A percentile compares a stretch with the other conserved stretches of the same genome.
phyloP scores from a whole-genome alignment of 1,140 invertebrate genomes.

The Telenomus remus region DNA sequence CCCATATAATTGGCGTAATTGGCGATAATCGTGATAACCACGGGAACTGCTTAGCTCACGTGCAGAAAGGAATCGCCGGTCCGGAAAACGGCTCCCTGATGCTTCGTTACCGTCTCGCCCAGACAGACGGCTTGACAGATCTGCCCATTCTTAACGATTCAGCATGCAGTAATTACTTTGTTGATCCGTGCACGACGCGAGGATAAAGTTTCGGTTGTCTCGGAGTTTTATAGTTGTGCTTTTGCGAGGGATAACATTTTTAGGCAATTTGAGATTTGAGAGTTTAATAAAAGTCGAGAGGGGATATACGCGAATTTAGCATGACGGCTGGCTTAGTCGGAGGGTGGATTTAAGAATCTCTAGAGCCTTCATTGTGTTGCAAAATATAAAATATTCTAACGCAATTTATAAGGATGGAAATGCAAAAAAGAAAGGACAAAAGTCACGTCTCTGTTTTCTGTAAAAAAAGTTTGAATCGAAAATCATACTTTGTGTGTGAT shows the following conservation, averaged over 20 bases:
- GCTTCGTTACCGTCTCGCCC: conserved; percentile 41
- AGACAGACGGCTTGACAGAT: conserved; percentile 2
- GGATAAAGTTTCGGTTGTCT: conserved; percentile 29
- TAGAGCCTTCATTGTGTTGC: too few species aligned
- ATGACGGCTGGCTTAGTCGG: too few species aligned
- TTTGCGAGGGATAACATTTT: neutral
- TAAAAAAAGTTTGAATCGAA: too few species aligned
- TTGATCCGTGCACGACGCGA: conserved; percentile 36
- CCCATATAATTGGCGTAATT: conserved; percentile 52
- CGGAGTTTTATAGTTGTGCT: conserved; percentile 11
- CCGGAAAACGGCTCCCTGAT: conserved; percentile 49
- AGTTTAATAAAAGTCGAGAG: too few species aligned
- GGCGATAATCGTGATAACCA: conserved; percentile 51
- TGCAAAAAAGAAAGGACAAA: too few species aligned
- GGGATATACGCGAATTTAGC: too few species aligned
- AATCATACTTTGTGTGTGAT: too few species aligned
- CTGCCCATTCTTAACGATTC: conserved; percentile 28
- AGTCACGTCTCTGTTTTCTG: too few species aligned
- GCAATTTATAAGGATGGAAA: too few species aligned
- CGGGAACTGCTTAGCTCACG: conserved; percentile 48
- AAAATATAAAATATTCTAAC: too few species aligned
- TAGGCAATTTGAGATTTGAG: neutral
- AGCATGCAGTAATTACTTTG: conserved; percentile 47
- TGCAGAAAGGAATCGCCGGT: conserved; percentile 46
- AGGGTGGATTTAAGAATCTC: too few species aligned